Evolutionary conservation across 2,888 invertebrate species (phyloP), one percentile per base, ranked within the genome.

Genomic region (Campoplex nolae): DNA sequence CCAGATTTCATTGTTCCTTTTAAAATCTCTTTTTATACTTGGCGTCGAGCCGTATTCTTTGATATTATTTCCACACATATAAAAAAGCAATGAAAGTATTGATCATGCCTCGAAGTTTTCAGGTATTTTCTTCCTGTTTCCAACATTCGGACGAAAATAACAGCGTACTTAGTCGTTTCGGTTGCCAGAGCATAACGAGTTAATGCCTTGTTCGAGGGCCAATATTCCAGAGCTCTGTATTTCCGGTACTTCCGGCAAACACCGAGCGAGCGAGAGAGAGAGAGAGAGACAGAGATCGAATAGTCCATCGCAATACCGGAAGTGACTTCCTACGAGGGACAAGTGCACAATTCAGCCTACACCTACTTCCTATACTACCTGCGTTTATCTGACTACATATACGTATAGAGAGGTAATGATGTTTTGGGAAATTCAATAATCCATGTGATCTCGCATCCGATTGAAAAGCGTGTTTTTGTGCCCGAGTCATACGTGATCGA

Each of bases 301-400:
- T 32, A 32, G 54, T 54, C 4, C 18, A 48, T 38, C 54, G 56
- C 58, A 51, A 71, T 28, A 62, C 88, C 90, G 89, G 90, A 90
- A 88, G 89, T 89, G 62, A 70, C 78, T 88, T 89, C 88, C 88
- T 87, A 89, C 87, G 88, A 74, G 67, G 67, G 54, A 74, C 65
- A 38, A 88, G 86, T 87, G 86, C 87, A 82, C 85, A 80, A 71
- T 70, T 81, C 80, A 82, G 45, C 67, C 73, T 74, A 79, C 77
- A 82, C 73, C 38, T 79, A 77, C 76, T 89, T 88, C 84, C 84
- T 67, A 74, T 48, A 18, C n/a, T 23, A 67, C 48, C 18, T 56
- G 16, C 23, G 3, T 54, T 35, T 23, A 16, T 23, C 23, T 28
- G 62, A 6, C 18, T 23, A 56, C 18, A 13, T 45, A 45, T 18